phyloP scores from a whole-genome alignment of 2,888 invertebrate species.

The Apamea anceps region DNA sequence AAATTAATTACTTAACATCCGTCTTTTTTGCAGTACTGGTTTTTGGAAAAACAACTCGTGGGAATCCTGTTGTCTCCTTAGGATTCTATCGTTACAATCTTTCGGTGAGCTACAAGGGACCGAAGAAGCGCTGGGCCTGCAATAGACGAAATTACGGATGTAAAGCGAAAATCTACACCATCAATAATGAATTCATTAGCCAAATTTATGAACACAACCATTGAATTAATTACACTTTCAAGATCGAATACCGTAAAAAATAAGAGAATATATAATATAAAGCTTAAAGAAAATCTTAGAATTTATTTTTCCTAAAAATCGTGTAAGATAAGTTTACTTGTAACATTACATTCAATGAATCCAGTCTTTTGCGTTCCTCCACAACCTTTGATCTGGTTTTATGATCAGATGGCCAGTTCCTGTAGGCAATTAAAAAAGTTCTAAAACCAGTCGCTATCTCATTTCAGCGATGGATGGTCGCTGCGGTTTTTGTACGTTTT shows the following conservation, averaged over 20 bases:
- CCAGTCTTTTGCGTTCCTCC: not conserved
- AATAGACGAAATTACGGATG: constrained; percentile 36
- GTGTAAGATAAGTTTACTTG: not conserved
- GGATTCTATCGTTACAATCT: constrained; percentile 53
- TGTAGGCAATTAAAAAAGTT: not conserved
- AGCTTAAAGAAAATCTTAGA: not conserved
- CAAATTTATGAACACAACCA: constrained; percentile 1
- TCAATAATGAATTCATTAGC: not conserved
- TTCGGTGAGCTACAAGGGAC: constrained; percentile 16
- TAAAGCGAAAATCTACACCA: constrained; percentile 18
- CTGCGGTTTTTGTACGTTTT: no score
- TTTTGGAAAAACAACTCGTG: constrained; percentile 47
- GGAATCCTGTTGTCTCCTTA: constrained; percentile 55
- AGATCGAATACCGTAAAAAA: not conserved
- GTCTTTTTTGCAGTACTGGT: constrained; percentile 38
- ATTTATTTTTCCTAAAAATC: not conserved
- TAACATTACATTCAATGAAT: not conserved
- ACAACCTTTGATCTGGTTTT: not conserved
- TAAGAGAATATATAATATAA: not conserved
- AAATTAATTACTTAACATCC: not conserved
- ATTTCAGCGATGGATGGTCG: not conserved
- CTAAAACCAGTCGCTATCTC: not conserved
- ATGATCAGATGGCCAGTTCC: not conserved
- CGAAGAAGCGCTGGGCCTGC: constrained; percentile 45
- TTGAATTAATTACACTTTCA: not conserved